These are phyloP conservation scores for Pandemis heparana DNA, from an alignment of 2,888 invertebrate species.

Conservation along the genomic window DNA sequence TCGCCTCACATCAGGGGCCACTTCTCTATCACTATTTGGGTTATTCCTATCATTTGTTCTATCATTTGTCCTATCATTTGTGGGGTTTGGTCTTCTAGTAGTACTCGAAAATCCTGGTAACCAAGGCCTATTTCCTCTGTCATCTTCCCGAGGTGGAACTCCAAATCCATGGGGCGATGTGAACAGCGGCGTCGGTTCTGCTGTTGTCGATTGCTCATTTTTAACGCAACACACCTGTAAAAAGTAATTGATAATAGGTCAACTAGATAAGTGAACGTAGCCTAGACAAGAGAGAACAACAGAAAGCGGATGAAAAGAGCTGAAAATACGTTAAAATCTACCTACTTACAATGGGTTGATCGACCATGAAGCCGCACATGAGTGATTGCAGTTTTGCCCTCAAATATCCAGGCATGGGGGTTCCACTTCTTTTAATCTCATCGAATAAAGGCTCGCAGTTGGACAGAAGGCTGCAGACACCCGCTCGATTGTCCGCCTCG, in stretches of 20 bases:
- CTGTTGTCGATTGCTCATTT: not conserved
- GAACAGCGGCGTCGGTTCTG: not conserved
- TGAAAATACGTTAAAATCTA: not conserved
- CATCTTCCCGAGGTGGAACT: not conserved
- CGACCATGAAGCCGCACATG: slow-evolving; percentile 46
- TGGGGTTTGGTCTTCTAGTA: slow-evolving; percentile 22
- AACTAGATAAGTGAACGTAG: too few species aligned
- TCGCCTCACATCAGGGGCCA: slow-evolving; percentile 55
- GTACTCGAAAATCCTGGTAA: not conserved
- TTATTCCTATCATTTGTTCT: slow-evolving; percentile 23
- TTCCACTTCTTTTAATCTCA: slow-evolving; percentile 38
- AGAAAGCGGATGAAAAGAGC: too few species aligned
- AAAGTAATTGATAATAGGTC: not conserved
- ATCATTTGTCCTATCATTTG: slow-evolving; percentile 12
- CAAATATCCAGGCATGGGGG: slow-evolving; percentile 40
- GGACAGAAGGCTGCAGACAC: slow-evolving; percentile 41
- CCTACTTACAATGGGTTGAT: slow-evolving; percentile 45
- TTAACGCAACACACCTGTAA: slow-evolving; percentile 17
- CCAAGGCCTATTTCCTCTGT: slow-evolving; percentile 10
- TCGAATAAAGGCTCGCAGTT: slow-evolving; percentile 40
- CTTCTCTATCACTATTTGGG: slow-evolving; percentile 45
- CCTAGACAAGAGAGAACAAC: too few species aligned
- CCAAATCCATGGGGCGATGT: slow-evolving; percentile 6
- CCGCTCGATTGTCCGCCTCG: slow-evolving; percentile 33
- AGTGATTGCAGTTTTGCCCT: slow-evolving; percentile 38